phyloP scores from a whole-genome alignment of 2,888 invertebrate genomes.

The Nomada ferruginata region DNA sequence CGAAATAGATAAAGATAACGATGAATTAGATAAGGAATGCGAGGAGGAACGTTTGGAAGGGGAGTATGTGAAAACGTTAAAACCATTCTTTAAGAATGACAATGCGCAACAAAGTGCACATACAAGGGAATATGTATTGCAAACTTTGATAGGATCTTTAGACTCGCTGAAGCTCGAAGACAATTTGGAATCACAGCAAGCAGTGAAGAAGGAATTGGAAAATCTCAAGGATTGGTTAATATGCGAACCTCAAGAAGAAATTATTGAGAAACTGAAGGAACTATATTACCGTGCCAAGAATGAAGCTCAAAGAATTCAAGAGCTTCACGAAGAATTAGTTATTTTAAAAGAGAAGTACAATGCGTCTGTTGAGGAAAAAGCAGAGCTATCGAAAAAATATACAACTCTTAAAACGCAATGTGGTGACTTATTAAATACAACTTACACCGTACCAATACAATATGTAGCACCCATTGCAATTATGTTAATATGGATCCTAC shows the following conservation, averaged over 20 bases:
- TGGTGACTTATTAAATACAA: slow-evolving; percentile 86
- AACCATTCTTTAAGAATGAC: slow-evolving; percentile 72
- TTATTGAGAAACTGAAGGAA: slow-evolving; percentile 75
- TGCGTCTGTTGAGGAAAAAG: slow-evolving; percentile 87
- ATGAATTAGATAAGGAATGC: slow-evolving; percentile 60
- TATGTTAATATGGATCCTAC: slow-evolving; percentile 87
- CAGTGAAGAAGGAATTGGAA: slow-evolving; percentile 76
- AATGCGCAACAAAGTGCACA: slow-evolving; percentile 62
- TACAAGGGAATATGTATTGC: slow-evolving; percentile 74
- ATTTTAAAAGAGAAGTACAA: slow-evolving; percentile 90
- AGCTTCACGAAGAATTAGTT: slow-evolving; percentile 90
- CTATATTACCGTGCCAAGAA: slow-evolving; percentile 78
- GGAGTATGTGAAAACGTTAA: slow-evolving; percentile 77
- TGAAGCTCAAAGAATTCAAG: slow-evolving; percentile 86
- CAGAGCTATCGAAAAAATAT: slow-evolving; percentile 87
- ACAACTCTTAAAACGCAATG: slow-evolving; percentile 87
- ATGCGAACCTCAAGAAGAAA: slow-evolving; percentile 75
- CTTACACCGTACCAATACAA: slow-evolving; percentile 87
- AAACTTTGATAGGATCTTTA: slow-evolving; percentile 73
- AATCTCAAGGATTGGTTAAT: slow-evolving; percentile 77
- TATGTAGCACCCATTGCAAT: slow-evolving; percentile 87
- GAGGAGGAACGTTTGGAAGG: slow-evolving; percentile 71
- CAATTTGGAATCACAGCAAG: slow-evolving; percentile 71
- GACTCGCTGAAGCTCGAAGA: slow-evolving; percentile 75
- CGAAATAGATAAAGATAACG: slow-evolving; percentile 57